phyloP scores from a whole-genome alignment of 2,888 invertebrate genomes.

The Mimas tiliae region DNA sequence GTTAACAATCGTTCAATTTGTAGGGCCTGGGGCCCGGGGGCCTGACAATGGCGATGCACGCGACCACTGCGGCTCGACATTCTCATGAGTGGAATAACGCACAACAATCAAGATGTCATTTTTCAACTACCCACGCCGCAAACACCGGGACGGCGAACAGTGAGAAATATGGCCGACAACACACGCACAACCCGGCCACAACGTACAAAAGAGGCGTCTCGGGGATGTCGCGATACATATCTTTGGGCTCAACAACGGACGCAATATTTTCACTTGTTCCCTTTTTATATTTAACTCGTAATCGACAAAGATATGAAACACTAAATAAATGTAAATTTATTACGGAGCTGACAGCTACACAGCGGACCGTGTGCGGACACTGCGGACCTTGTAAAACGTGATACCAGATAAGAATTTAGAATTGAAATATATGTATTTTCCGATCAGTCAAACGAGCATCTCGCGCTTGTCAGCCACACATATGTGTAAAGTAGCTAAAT shows the following conservation, averaged over 20 bases:
- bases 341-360: constrained; percentile 45
- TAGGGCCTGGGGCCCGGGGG: constrained; percentile 66
- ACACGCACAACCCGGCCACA: constrained; percentile 67
- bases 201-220: constrained; percentile 75
- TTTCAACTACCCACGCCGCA: constrained; percentile 83
- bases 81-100: constrained; percentile 83
- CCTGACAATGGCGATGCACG: constrained; percentile 75
- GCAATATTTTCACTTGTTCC: constrained; percentile 64
- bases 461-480: constrained; percentile 41
- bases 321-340: constrained; percentile 48
- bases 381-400: constrained; percentile 7
- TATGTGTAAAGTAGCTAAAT: constrained; percentile 62
- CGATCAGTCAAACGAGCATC: constrained; percentile 39
- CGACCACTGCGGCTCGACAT: constrained; percentile 72
- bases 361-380: constrained; percentile 20
- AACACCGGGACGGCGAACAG: constrained; percentile 63
- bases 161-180: constrained; percentile 81
- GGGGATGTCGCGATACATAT: constrained; percentile 77
- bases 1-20: constrained; percentile 84
- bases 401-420: constrained; percentile 22
- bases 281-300: constrained; percentile 64
- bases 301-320: constrained; percentile 55
- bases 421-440: constrained; percentile 20
- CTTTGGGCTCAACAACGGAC: constrained; percentile 69
- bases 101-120: constrained; percentile 85